Evolutionary conservation across 2,113 vertebrate species (phyloP).

Genomic region (Astatotilapia flaviijosephi): DNA sequence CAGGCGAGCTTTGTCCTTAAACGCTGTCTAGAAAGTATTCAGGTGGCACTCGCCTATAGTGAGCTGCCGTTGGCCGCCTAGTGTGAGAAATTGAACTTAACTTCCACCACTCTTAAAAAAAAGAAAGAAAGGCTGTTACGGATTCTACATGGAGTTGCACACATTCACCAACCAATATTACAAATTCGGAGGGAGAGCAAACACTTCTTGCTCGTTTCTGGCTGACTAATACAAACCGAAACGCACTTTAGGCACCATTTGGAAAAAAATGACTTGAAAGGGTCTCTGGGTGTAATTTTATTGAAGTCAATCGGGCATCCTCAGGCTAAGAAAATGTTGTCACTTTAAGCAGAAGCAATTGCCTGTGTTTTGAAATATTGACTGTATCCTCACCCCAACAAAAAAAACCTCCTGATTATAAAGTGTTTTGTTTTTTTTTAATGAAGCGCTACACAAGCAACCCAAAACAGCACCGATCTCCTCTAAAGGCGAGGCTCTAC

Average conservation of each 20-base stretch:
- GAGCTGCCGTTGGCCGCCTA: neutral
- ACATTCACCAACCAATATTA: neutral
- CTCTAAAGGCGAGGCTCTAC: neutral
- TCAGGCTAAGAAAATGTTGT: neutral
- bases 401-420: neutral
- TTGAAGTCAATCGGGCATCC: neutral
- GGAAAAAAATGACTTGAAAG: neutral
- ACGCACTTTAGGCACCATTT: neutral
- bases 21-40: neutral
- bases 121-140: neutral
- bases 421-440: accelerated
- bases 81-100: neutral
- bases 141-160: neutral
- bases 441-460: neutral
- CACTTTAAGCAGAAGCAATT: neutral
- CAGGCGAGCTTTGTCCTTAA: neutral
- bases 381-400: neutral
- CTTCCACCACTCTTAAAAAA: neutral
- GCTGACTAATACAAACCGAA: neutral
- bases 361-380: neutral
- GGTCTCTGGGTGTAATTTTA: neutral
- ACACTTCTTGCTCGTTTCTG: neutral
- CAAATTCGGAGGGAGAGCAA: neutral
- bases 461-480: neutral
- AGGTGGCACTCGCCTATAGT: neutral